Percentiles rank a stretch among this genome's conserved stretches.
phyloP scores from a whole-genome alignment of 2,888 invertebrate genomes.

The Timema cristinae region DNA sequence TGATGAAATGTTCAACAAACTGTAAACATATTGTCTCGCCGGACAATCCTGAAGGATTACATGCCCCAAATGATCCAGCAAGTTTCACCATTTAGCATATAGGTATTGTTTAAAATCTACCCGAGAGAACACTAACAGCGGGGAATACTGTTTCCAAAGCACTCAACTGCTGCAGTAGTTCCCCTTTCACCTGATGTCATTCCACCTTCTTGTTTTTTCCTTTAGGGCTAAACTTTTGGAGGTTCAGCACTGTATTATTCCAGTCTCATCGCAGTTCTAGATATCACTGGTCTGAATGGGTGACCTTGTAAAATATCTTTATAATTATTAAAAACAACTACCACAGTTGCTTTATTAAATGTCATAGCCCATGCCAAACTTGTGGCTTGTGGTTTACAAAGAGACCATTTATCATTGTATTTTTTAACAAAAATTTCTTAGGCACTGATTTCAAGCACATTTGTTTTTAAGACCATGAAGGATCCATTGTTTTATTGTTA shows the following conservation, averaged over 20 bases:
- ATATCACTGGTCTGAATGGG: background rate
- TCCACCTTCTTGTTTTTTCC: slow-evolving; percentile 1
- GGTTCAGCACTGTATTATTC: slow-evolving; percentile 1
- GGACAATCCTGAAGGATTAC: slow-evolving; percentile 12
- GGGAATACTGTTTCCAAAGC: too few relatives aligned
- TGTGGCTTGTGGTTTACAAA: background rate
- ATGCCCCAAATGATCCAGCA: background rate
- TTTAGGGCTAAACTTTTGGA: background rate
- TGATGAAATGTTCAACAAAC: slow-evolving; percentile 12
- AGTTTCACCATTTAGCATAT: slow-evolving; percentile 6
- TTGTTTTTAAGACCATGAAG: slow-evolving; percentile 1
- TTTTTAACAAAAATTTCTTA: background rate
- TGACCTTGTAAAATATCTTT: background rate
- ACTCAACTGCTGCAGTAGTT: too few relatives aligned
- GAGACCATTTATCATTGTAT: background rate
- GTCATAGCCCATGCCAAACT: too few relatives aligned
- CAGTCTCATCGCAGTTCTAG: slow-evolving; percentile 8
- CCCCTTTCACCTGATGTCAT: background rate
- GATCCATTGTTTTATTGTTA: background rate
- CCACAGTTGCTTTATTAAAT: too few relatives aligned
- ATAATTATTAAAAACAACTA: background rate
- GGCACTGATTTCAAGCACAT: background rate
- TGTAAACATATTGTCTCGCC: background rate
- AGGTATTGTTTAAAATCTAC: background rate
- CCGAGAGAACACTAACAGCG: too few relatives aligned